Base-by-base conservation (phyloP, 2,888 invertebrate genomes). In the Halictus quadricinctus region DNA sequence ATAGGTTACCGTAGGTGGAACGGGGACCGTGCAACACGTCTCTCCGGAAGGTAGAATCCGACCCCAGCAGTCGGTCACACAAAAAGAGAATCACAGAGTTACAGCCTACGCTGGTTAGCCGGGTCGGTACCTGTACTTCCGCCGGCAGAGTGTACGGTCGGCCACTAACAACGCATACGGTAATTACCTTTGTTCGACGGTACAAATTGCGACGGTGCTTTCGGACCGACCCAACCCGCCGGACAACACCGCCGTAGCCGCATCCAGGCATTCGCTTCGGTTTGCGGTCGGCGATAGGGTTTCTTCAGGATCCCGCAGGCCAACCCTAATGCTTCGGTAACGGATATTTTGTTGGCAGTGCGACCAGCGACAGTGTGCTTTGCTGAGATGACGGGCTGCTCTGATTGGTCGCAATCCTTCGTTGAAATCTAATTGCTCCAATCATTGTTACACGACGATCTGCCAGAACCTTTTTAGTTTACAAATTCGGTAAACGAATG, bases 181-280 rank as follows among this genome's bases (percentile, higher is more conserved):
- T 91, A 92, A 93, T 93, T 91, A 92, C 90, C 92, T 91, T 90
- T 92, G 92, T 91, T 91, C 90, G 88, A 85, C 77, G 87, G 79
- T 88, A 92, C 90, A 92, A 93, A 92, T 93, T 92, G 89, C 88
- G 87, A 89, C 84, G 89, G 87, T 86, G 85, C 87, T 87, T 85
- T 86, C 80, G 86, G 84, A 64, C 64, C 54, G 80, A 72, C 76
- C 73, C 72, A 76, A 84, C 72, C 81, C 74, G 64, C 76, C 58
- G 46, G 72, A 64, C 72, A 73, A 76, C 74, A 72, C 43, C 76
- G 73, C 50, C 74, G 72, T 81, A 78, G 46, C 46, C 74, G 46
- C 50, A 41, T 58, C 43, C 50, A 50, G n/a, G 72, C 77, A 60
- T 43, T 36, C 43, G 75, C 43, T 73, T 76, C 75, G 73, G 64